Conservation (phyloP, 2,113 vertebrate genomes). For the Triplophysa rosa region DNA sequence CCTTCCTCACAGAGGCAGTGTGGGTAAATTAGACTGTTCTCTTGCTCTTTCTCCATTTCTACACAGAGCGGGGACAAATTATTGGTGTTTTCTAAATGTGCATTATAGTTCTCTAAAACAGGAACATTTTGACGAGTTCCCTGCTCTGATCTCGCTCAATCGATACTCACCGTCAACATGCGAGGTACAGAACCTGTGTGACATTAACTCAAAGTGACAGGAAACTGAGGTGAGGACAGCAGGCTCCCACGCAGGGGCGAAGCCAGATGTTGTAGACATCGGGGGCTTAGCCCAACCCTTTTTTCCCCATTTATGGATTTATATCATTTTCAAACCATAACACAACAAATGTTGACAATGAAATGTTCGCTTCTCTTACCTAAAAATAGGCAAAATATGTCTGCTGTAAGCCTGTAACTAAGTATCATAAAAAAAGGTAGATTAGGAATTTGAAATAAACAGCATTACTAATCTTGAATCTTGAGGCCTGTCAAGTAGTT, state of each 20-base stretch:
- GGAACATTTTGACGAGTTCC: conserved; percentile 14
- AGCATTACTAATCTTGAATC: too few species aligned
- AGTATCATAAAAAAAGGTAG: too few species aligned
- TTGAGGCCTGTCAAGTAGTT: too few species aligned
- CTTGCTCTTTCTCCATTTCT: not conserved
- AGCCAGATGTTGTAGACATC: too few species aligned
- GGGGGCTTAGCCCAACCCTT: too few species aligned
- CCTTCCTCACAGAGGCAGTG: conserved; percentile 40
- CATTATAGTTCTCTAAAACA: conserved; percentile 15
- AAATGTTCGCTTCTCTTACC: too few species aligned
- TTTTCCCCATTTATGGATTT: too few species aligned
- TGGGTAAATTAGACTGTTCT: conserved; percentile 46
- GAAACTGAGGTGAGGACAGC: conserved; percentile 40
- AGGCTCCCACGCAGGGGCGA: not conserved
- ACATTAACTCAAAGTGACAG: conserved; percentile 39
- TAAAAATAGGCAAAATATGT: too few species aligned
- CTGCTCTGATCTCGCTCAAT: conserved; percentile 30
- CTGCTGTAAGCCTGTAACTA: too few species aligned
- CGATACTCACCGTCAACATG: conserved; percentile 23
- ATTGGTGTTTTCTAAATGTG: conserved; percentile 34
- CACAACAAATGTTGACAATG: too few species aligned
- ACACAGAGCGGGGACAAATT: not conserved
- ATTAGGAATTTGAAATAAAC: too few species aligned
- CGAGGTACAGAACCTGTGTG: conserved; percentile 27
- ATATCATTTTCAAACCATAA: too few species aligned